These are phyloP conservation scores for Adelognathus sp. DNA, from an alignment of 2,888 invertebrate genomes.

Conservation along the genomic window DNA sequence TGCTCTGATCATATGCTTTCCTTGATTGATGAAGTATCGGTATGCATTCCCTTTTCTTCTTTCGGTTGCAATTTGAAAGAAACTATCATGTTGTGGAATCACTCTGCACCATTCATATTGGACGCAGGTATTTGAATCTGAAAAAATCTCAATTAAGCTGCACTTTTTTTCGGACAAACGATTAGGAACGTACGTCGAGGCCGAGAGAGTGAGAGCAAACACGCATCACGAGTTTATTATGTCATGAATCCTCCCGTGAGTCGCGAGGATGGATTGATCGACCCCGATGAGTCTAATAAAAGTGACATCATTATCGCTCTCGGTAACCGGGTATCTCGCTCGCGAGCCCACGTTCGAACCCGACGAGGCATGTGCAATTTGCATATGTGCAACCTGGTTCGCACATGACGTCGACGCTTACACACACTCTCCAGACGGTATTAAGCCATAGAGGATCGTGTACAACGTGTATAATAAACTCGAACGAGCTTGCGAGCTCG, in stretches of 20 bases:
- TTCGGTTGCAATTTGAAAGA: neutral
- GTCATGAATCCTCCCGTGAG: conserved; percentile 33
- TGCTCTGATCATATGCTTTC: no score
- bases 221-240: conserved; percentile 15
- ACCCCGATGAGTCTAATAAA: conserved; percentile 78
- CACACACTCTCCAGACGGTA: neutral
- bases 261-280: conserved; percentile 67
- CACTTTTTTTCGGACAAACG: no score
- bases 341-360: conserved; percentile 11
- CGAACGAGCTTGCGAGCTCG: conserved; percentile 55
- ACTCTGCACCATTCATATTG: neutral
- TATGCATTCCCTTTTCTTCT: no score
- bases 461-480: conserved; percentile 13
- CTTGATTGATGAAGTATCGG: no score
- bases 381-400: conserved; percentile 56
- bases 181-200: no score
- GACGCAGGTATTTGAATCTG: no score
- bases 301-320: conserved; percentile 76
- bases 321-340: conserved; percentile 53
- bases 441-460: neutral
- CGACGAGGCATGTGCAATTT: conserved; percentile 35
- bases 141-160: no score
- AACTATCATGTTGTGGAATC: neutral
- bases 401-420: conserved; percentile 33
- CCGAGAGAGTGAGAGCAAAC: neutral